Evolutionary conservation across 2,797 vertebrate species (phyloP).

Genomic region (Menidia menidia): DNA sequence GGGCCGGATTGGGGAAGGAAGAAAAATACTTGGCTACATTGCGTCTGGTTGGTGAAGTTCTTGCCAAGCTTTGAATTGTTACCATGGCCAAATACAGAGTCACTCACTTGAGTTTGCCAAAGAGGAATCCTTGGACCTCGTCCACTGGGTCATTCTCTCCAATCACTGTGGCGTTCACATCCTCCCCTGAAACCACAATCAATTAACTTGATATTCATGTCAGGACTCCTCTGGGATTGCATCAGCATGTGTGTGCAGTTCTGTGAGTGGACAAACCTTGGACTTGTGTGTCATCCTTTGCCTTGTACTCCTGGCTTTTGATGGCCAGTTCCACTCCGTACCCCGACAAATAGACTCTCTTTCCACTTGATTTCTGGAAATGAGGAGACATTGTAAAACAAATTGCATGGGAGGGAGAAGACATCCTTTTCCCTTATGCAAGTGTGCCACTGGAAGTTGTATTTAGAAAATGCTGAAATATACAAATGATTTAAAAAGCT

Average conservation of each 20-base stretch:
- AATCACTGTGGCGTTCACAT: slow-evolving; percentile 92
- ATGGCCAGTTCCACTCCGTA: slow-evolving; percentile 98
- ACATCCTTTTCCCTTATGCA: not conserved
- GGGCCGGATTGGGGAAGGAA: not conserved
- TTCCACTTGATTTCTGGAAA: slow-evolving; percentile 84
- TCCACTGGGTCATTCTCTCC: slow-evolving; percentile 94
- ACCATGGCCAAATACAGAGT: slow-evolving; percentile 45
- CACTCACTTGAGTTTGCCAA: slow-evolving; percentile 95
- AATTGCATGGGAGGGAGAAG: not conserved
- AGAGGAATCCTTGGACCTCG: slow-evolving; percentile 98
- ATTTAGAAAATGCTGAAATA: not conserved
- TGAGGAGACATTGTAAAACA: slow-evolving; percentile 1
- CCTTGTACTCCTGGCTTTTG: slow-evolving; percentile 99
- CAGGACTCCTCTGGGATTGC: slow-evolving; percentile 42
- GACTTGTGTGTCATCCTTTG: slow-evolving; percentile 99
- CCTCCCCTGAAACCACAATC: slow-evolving; percentile 83
- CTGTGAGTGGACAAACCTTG: slow-evolving; percentile 84
- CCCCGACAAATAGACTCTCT: slow-evolving; percentile 92
- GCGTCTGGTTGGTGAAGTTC: slow-evolving; percentile 26
- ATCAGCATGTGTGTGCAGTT: slow-evolving; percentile 10
- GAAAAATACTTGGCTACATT: slow-evolving; percentile 19
- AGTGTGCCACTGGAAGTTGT: not conserved
- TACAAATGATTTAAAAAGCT: slow-evolving; percentile 4
- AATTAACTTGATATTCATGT: slow-evolving; percentile 58
- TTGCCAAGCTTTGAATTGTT: slow-evolving; percentile 61